phyloP scores from a whole-genome alignment of 2,797 vertebrate genomes.

The Rhabdomys pumilio region DNA sequence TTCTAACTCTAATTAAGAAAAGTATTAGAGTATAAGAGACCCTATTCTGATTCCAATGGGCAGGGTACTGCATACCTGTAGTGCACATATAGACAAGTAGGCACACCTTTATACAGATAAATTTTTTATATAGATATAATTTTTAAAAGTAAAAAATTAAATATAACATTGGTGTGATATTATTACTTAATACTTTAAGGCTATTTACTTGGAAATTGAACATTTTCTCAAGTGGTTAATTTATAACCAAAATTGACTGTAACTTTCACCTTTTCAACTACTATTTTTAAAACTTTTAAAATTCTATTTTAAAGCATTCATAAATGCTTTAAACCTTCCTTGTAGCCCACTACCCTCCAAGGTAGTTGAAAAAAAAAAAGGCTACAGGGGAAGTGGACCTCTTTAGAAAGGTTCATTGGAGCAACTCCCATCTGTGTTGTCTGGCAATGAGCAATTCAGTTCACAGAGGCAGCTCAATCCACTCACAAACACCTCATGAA shows the following conservation, averaged over 20 bases:
- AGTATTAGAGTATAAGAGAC: no score
- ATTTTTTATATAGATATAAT: no score
- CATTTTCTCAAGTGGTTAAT: neutral
- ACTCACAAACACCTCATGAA: neutral
- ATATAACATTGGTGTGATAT: neutral
- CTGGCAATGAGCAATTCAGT: neutral
- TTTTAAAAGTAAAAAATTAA: neutral
- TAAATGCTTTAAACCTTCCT: neutral
- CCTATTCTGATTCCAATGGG: neutral
- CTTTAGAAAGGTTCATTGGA: neutral
- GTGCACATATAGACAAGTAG: neutral
- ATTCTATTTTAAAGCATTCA: neutral
- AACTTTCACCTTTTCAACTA: neutral
- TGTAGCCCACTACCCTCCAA: neutral
- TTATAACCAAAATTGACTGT: neutral
- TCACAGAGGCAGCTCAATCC: neutral
- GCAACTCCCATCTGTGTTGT: neutral
- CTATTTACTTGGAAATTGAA: conserved; percentile 7
- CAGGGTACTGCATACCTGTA: neutral
- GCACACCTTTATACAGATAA: neutral
- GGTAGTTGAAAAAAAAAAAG: neutral
- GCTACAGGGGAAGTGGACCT: neutral
- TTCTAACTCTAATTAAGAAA: neutral
- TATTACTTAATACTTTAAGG: neutral
- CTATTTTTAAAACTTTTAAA: neutral